Base-by-base conservation (phyloP, 2,113 vertebrate genomes). In the Scatophagus argus region DNA sequence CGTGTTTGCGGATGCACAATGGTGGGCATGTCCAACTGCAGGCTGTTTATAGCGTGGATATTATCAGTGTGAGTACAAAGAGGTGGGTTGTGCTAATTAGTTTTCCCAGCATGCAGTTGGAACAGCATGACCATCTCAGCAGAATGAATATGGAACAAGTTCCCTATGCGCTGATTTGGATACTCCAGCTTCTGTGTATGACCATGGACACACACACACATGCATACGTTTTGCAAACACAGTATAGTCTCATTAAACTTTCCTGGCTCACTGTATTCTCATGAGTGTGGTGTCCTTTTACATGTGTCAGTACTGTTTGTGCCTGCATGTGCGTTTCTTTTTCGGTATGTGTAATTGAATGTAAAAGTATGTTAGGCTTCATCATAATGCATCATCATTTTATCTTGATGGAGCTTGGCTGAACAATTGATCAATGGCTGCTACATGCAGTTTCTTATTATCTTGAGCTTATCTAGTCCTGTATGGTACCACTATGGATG, bases 41-140 rank as follows among this genome's bases (percentile, higher is more conserved):
- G 79, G 82, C 76, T 88, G 82, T 79, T 88, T 85, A 85, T 80
- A 72, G 83, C 66, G 2, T 23, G 52, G 73, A 87, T 87, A 78
- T 87, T 83, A 84, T 86, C 81, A 81, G 81, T 90, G 81, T 84
- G 83, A 88, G 88, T 80, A 85, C 90, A 88, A 82, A 77, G 89
- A 92, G 90, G 91, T 93, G 84, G 90, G 84, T 86, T 86, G 83
- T 83, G 90, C 92, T 94, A 95, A 93, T 94, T 94, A 94, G 91
- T 91, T 93, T 90, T 92, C 93, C 81, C 93, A 94, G 91, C 94
- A 93, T 92, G 93, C 84, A 54, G 44, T 91, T 91, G 74, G 59
- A 93, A 86, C 88, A 89, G 88, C 91, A 90, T 87, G 82, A 88
- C 88, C 90, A 84, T 91, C 91, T 86, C 87, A 60, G 87, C 89